Evolutionary conservation across 1,140 invertebrate species (phyloP).

Genomic region (Leptopilina clavipes): DNA sequence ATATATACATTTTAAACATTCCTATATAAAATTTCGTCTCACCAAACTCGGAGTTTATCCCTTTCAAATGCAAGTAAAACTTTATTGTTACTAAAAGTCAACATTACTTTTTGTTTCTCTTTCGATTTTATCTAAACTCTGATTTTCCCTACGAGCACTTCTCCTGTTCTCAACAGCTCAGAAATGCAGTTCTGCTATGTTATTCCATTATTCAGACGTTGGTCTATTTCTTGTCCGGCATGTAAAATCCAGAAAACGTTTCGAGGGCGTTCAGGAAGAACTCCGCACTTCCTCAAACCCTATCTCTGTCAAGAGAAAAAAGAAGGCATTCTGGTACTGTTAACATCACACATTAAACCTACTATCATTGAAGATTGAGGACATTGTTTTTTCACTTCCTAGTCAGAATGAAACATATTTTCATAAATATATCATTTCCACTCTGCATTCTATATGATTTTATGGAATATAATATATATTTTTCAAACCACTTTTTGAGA

Average conservation of each 20-base stretch:
- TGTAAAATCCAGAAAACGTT: constrained; percentile 16
- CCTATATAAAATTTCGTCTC: too few relatives aligned
- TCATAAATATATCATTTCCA: neutral
- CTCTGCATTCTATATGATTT: too few relatives aligned
- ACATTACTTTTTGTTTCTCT: neutral
- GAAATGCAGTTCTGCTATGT: constrained; percentile 10
- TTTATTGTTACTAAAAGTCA: too few relatives aligned
- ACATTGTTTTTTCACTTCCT: constrained; percentile 8
- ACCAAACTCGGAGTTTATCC: too few relatives aligned
- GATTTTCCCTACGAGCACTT: constrained; percentile 15
- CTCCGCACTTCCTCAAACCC: neutral
- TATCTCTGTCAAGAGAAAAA: neutral
- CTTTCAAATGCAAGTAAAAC: too few relatives aligned
- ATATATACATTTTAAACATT: constrained; percentile 26
- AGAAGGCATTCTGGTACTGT: neutral
- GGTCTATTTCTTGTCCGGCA: constrained; percentile 14
- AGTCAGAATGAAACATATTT: neutral
- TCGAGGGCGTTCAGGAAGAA: constrained; percentile 18
- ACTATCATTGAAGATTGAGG: neutral
- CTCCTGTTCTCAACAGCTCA: neutral
- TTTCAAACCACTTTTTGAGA: too few relatives aligned
- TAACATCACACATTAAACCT: constrained; percentile 4
- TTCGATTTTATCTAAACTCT: neutral
- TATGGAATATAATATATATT: too few relatives aligned
- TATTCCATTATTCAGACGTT: constrained; percentile 12